Evolutionary conservation across 1,140 invertebrate genomes (phyloP).

Genomic region (Ladona fulva): DNA sequence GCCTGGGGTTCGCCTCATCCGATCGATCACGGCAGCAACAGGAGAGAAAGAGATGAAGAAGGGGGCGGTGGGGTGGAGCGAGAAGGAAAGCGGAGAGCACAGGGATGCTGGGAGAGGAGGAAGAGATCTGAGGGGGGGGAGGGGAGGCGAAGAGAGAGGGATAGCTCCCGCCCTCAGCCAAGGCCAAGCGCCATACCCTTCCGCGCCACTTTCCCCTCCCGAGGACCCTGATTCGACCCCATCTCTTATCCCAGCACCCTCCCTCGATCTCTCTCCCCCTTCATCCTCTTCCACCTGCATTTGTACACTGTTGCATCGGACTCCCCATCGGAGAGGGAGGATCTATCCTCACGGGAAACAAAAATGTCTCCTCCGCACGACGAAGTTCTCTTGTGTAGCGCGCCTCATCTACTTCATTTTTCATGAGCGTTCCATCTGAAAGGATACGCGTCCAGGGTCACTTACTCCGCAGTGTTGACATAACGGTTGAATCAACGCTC

Average conservation of each 20-base stretch:
- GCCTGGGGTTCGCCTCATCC: not conserved
- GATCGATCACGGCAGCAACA: not conserved
- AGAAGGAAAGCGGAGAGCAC: not conserved
- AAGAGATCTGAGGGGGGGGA: not conserved
- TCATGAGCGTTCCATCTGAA: not conserved
- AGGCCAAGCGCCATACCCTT: not conserved
- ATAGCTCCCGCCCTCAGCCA: not conserved
- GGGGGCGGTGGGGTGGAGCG: not conserved
- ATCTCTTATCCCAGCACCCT: not conserved
- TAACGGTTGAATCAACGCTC: too few relatives aligned
- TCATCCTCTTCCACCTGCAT: not conserved
- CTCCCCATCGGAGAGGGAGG: not conserved
- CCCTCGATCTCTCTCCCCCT: not conserved
- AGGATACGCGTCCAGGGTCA: not conserved
- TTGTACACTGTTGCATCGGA: not conserved
- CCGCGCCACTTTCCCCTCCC: not conserved
- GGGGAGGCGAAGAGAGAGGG: not conserved
- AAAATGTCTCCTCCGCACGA: not conserved
- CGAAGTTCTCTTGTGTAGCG: not conserved
- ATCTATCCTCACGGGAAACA: not conserved
- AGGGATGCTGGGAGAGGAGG: not conserved
- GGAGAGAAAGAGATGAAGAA: not conserved
- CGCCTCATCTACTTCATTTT: slow-evolving; percentile 8
- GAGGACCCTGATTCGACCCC: not conserved
- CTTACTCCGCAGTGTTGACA: too few relatives aligned